These are phyloP conservation scores for Tupaia tana DNA, from an alignment of 2,113 vertebrate species.

Conservation along the genomic window DNA sequence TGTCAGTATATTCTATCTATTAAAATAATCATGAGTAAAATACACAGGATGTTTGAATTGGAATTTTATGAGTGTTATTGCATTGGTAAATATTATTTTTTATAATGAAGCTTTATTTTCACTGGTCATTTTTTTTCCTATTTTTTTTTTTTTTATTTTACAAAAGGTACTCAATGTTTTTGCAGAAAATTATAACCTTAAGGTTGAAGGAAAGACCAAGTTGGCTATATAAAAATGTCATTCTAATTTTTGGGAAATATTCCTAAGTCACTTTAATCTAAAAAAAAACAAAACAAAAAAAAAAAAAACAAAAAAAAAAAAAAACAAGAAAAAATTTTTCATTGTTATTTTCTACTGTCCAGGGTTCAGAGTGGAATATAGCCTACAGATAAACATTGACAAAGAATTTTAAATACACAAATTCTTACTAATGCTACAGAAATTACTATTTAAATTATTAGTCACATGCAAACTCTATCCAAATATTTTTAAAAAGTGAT, in stretches of 20 bases:
- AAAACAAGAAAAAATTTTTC: not conserved
- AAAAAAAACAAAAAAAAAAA: too few relatives aligned
- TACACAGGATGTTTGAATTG: not conserved
- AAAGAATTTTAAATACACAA: not conserved
- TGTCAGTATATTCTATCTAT: not conserved
- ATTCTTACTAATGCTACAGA: not conserved
- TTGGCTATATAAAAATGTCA: not conserved
- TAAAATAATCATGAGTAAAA: not conserved
- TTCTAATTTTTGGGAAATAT: not conserved
- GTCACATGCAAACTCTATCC: not conserved
- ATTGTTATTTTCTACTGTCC: not conserved
- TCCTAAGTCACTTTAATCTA: not conserved
- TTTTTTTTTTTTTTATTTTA: too few relatives aligned
- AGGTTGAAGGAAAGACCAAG: not conserved
- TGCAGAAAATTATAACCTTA: not conserved
- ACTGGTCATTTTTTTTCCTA: not conserved
- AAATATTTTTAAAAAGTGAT: too few relatives aligned
- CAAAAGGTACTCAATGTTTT: too few relatives aligned
- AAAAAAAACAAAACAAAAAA: too few relatives aligned
- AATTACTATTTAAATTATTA: not conserved
- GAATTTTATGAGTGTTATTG: not conserved
- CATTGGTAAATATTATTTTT: not conserved
- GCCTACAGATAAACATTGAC: not conserved
- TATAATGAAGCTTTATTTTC: not conserved
- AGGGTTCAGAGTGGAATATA: not conserved